Conservation (phyloP, 2,113 vertebrate genomes). For the Sisor rabdophorus region DNA sequence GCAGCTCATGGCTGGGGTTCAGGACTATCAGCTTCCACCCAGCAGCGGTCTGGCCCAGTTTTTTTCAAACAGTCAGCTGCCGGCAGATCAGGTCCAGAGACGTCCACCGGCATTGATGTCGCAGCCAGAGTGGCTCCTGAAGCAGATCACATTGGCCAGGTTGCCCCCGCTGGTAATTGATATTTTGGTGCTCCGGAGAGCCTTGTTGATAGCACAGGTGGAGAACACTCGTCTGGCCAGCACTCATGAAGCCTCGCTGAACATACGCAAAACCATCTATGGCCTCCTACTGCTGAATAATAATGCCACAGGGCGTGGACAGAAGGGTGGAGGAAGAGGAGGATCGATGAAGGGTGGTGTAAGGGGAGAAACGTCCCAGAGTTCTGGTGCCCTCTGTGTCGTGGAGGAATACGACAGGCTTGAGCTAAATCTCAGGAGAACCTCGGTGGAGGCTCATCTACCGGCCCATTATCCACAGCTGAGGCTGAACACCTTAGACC, state of each 20-base stretch:
- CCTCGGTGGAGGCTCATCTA: slow-evolving; percentile 59
- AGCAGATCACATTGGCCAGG: slow-evolving; percentile 64
- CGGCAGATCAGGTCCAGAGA: slow-evolving; percentile 45
- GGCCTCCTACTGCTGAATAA: slow-evolving; percentile 69
- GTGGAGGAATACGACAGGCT: slow-evolving; percentile 82
- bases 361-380: background rate
- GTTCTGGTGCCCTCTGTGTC: background rate
- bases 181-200: slow-evolving; percentile 72
- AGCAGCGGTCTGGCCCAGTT: slow-evolving; percentile 70
- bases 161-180: slow-evolving; percentile 75
- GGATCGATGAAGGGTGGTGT: slow-evolving; percentile 21
- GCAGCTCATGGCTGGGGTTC: slow-evolving; percentile 68
- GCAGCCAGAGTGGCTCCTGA: slow-evolving; percentile 71
- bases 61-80: slow-evolving; percentile 61
- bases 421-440: slow-evolving; percentile 74
- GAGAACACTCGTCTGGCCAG: slow-evolving; percentile 80
- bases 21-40: slow-evolving; percentile 75
- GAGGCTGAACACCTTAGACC: slow-evolving; percentile 65
- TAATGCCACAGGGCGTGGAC: background rate
- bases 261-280: slow-evolving; percentile 81
- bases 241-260: slow-evolving; percentile 70
- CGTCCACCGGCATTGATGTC: slow-evolving; percentile 44
- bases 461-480: slow-evolving; percentile 53
- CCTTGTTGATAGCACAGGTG: slow-evolving; percentile 82
- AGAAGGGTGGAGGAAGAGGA: slow-evolving; percentile 32